Conservation (phyloP, 2,888 invertebrate species). For the Dryocosmus kuriphilus region DNA sequence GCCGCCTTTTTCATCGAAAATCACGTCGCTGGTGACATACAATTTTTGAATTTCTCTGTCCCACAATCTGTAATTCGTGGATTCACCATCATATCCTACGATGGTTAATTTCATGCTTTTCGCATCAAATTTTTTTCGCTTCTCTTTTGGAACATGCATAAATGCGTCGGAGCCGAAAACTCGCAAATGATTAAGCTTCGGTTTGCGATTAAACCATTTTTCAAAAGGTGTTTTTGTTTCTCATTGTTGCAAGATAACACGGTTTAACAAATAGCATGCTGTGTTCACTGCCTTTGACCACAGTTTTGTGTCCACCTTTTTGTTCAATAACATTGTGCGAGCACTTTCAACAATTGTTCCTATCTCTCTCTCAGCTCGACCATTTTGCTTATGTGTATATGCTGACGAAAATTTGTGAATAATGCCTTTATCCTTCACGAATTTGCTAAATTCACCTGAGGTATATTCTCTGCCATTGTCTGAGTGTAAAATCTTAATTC, state of each 20-base stretch:
- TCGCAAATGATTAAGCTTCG: slow-evolving; percentile 48
- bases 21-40: slow-evolving; percentile 32
- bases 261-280: too few species aligned
- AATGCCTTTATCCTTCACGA: too few species aligned
- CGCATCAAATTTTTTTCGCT: slow-evolving; percentile 26
- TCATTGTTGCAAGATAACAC: too few species aligned
- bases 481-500: slow-evolving; percentile 40
- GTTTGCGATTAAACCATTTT: slow-evolving; percentile 50
- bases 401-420: slow-evolving; percentile 41
- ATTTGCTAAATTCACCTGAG: neutral
- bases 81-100: slow-evolving; percentile 47
- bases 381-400: slow-evolving; percentile 39
- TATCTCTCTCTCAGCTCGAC: slow-evolving; percentile 15
- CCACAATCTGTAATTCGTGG: slow-evolving; percentile 44
- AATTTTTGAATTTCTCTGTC: slow-evolving; percentile 10
- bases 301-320: too few species aligned
- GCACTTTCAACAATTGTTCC: slow-evolving; percentile 41
- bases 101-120: slow-evolving; percentile 40
- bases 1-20: slow-evolving; percentile 13
- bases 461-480: slow-evolving; percentile 30
- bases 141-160: slow-evolving; percentile 53
- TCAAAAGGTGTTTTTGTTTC: slow-evolving; percentile 53
- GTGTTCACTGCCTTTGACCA: slow-evolving; percentile 40
- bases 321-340: neutral
- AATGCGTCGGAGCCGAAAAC: slow-evolving; percentile 54